These are phyloP conservation scores for Malurus cyaneus DNA, from an alignment of 2,113 vertebrate genomes.

Conservation along the genomic window DNA sequence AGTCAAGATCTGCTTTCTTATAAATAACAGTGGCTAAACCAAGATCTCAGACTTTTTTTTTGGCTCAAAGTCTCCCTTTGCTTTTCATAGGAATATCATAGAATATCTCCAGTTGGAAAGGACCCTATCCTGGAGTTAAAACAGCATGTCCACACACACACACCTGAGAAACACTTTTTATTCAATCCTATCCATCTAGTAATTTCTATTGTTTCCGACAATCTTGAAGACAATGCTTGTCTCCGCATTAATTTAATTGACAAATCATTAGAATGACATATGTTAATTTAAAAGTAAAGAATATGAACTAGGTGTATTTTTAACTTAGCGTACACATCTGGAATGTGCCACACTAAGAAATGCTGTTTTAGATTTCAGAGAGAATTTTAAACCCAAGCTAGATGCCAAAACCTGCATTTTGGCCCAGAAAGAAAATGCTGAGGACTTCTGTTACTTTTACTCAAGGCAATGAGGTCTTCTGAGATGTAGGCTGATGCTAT, in stretches of 20 bases:
- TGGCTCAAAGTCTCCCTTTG: neutral
- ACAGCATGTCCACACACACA: neutral
- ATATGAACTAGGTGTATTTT: neutral
- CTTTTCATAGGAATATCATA: neutral
- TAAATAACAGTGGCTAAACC: neutral
- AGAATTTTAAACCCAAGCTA: neutral
- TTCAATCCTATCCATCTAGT: neutral
- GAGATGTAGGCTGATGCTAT: neutral
- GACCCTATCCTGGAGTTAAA: neutral
- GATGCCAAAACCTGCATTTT: neutral
- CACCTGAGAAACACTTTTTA: neutral
- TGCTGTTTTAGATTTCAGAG: neutral
- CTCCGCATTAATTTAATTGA: neutral
- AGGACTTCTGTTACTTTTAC: neutral
- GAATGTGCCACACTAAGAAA: neutral
- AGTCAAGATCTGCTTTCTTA: neutral
- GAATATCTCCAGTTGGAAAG: neutral
- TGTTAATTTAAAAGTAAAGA: neutral
- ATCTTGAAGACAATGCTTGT: neutral
- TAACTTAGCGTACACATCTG: neutral
- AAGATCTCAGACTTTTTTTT: neutral
- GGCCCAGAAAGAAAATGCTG: neutral
- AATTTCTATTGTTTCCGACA: neutral
- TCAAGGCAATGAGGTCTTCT: neutral
- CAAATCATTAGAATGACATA: neutral